phyloP scores from a whole-genome alignment of 1,140 invertebrate genomes.

The Brachionus asplanchnoidis region DNA sequence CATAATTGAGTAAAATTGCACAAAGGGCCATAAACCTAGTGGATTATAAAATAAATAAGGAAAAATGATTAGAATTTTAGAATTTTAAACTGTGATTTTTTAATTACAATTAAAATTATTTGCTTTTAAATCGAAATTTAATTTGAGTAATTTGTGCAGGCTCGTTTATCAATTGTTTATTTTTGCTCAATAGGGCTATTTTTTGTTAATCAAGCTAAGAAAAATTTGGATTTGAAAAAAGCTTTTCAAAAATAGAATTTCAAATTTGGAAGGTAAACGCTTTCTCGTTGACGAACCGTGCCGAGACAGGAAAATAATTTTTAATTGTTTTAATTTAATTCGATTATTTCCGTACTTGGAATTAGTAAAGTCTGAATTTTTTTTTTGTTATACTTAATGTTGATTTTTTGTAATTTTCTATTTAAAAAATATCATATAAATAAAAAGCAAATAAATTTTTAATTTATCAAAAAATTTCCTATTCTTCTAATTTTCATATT shows the following conservation, averaged over 20 bases:
- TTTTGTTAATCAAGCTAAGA: background rate
- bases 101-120: background rate
- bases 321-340: background rate
- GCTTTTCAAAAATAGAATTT: background rate
- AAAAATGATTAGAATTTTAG: background rate
- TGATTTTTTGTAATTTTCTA: no score
- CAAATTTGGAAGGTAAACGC: background rate
- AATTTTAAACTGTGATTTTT: background rate
- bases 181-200: background rate
- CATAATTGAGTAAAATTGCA: slow-evolving; percentile 1
- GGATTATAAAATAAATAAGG: background rate
- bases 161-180: background rate
- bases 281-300: background rate
- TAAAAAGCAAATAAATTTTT: no score
- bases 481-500: no score
- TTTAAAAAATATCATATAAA: background rate
- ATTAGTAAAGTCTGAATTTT: background rate
- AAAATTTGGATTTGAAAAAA: background rate
- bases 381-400: background rate
- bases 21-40: background rate
- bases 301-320: background rate
- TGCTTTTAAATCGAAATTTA: background rate
- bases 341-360: background rate
- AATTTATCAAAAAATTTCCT: no score
- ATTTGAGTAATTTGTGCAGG: background rate